A percentile compares a stretch with the other conserved stretches of the same genome.
Conservation (phyloP, 2,888 invertebrate genomes). For the Eupithecia dodoneata region DNA sequence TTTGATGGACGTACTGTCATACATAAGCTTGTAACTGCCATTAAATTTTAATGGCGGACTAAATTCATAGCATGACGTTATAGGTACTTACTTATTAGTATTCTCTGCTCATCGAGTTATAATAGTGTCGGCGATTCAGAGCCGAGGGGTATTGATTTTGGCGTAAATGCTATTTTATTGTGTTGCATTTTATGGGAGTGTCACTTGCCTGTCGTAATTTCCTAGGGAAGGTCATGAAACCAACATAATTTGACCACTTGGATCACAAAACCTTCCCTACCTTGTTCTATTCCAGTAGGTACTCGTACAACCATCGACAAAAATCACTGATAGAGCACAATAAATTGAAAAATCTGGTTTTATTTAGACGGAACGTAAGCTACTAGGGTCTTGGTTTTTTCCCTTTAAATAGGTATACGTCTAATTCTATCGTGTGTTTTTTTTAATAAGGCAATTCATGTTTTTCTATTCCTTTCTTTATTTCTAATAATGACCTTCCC, state of each 20-base stretch:
- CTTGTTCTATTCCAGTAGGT: not conserved
- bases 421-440: too few relatives aligned
- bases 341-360: not conserved
- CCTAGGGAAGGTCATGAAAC: slow-evolving; percentile 15
- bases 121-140: slow-evolving; percentile 52
- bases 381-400: too few relatives aligned
- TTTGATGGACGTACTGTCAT: not conserved
- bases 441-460: too few relatives aligned
- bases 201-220: slow-evolving; percentile 50
- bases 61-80: slow-evolving; percentile 12
- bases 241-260: slow-evolving; percentile 3
- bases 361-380: not conserved
- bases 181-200: slow-evolving; percentile 72
- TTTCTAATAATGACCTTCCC: not conserved
- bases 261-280: not conserved
- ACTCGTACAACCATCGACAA: not conserved
- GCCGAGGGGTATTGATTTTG: slow-evolving; percentile 70
- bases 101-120: slow-evolving; percentile 53
- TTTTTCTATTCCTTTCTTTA: too few relatives aligned
- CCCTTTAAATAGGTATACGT: too few relatives aligned
- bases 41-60: slow-evolving; percentile 8
- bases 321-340: not conserved
- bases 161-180: slow-evolving; percentile 72
- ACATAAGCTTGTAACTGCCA: slow-evolving; percentile 9
- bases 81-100: slow-evolving; percentile 51